Evolutionary conservation across 2,797 vertebrate genomes (phyloP).

Genomic region (Thaleichthys pacificus): DNA sequence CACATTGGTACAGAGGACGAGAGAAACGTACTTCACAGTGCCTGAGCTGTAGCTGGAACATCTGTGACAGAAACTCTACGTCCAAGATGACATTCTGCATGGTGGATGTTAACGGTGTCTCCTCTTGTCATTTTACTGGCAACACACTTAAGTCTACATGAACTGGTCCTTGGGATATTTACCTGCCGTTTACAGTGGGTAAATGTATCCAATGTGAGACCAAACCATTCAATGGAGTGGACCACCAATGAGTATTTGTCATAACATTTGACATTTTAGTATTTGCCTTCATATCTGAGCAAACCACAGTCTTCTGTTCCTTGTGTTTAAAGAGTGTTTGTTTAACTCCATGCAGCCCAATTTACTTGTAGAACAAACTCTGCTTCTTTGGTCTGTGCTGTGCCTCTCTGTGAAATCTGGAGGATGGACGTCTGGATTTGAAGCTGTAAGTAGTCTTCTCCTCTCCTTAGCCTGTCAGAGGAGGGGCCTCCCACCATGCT

Average conservation of each 20-base stretch:
- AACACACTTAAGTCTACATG: constrained; percentile 2
- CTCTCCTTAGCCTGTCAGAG: constrained; percentile 61
- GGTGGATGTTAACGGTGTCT: not conserved
- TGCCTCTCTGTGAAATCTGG: constrained; percentile 9
- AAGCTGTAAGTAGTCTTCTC: constrained; percentile 38
- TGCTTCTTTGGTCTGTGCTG: not conserved
- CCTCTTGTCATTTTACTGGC: not conserved
- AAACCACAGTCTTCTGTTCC: not conserved
- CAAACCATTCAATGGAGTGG: too few relatives aligned
- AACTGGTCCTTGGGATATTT: not conserved
- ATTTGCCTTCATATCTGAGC: too few relatives aligned
- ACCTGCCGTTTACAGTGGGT: not conserved
- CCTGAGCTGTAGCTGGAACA: not conserved
- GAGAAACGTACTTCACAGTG: not conserved
- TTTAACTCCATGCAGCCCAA: constrained; percentile 45
- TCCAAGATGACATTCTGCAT: not conserved
- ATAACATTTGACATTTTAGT: too few relatives aligned
- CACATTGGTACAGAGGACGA: not conserved
- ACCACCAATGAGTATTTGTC: too few relatives aligned
- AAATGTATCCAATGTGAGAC: not conserved
- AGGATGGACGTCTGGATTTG: constrained; percentile 28
- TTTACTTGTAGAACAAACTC: constrained; percentile 26
- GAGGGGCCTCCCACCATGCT: constrained; percentile 64
- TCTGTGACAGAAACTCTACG: not conserved
- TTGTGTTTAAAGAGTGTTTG: constrained; percentile 20